Evolutionary conservation across 2,113 vertebrate species (phyloP).

Genomic region (Phaethornis superciliosus): DNA sequence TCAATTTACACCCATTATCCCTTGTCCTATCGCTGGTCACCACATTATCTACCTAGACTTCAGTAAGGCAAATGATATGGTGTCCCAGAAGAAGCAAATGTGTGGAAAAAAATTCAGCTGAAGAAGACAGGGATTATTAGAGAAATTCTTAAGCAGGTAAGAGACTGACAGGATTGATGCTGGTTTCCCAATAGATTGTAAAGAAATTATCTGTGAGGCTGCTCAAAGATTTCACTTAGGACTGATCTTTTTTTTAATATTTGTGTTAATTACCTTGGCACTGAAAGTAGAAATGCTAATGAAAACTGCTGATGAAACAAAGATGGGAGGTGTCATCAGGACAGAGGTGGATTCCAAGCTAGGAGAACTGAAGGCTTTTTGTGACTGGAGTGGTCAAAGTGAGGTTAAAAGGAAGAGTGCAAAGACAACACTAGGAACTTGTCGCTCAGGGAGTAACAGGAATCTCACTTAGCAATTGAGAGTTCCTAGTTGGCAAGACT

Average conservation of each 20-base stretch:
- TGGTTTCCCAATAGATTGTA: neutral
- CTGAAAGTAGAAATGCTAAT: neutral
- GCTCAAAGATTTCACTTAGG: slow-evolving; percentile 19
- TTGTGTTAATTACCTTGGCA: slow-evolving; percentile 59
- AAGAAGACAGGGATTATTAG: slow-evolving; percentile 5
- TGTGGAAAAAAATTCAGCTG: neutral
- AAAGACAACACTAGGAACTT: neutral
- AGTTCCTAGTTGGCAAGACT: neutral
- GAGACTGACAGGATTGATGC: neutral
- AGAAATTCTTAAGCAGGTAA: neutral
- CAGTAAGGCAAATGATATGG: neutral
- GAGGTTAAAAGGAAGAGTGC: neutral
- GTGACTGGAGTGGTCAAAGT: neutral
- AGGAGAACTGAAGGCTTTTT: neutral
- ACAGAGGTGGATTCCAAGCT: neutral
- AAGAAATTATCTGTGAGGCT: neutral
- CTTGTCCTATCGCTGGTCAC: too few species aligned
- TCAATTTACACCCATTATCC: too few species aligned
- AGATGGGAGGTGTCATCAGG: neutral
- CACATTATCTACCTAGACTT: neutral
- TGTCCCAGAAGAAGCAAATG: neutral
- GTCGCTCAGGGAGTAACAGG: neutral
- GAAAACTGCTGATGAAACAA: slow-evolving; percentile 7
- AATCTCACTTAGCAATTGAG: neutral
- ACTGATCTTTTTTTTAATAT: slow-evolving; percentile 3